Conservation (phyloP, 2,797 vertebrate genomes). For the Pelobates cultripes region DNA sequence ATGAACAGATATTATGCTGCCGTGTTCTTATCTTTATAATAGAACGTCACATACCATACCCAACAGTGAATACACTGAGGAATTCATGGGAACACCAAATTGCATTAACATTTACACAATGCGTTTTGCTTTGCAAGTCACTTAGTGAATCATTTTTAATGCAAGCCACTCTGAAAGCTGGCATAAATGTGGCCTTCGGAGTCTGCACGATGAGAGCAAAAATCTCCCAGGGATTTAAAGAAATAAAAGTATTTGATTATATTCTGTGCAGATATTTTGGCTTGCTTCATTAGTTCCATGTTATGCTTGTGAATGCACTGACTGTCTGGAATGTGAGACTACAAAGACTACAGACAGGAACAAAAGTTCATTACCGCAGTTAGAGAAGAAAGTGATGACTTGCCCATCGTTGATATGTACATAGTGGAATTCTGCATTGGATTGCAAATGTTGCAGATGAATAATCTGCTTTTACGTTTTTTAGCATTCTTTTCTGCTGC, state of each 20-base stretch:
- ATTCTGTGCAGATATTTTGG: neutral
- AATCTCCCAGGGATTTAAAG: neutral
- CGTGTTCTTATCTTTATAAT: too few relatives aligned
- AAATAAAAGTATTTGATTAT: slow-evolving; percentile 4
- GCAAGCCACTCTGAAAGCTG: neutral
- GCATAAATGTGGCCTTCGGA: neutral
- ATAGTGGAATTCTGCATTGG: neutral
- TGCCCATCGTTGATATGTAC: neutral
- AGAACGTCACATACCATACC: too few relatives aligned
- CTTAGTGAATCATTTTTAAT: neutral
- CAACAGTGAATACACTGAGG: too few relatives aligned
- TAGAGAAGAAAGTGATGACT: slow-evolving; percentile 4
- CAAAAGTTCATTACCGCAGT: neutral
- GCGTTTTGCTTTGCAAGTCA: neutral
- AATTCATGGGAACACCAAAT: too few relatives aligned
- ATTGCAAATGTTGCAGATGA: neutral
- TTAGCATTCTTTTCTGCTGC: neutral
- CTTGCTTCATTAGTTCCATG: neutral
- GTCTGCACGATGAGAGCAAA: neutral
- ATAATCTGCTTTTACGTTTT: slow-evolving; percentile 2
- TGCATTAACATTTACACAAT: neutral
- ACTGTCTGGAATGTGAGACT: slow-evolving; percentile 3
- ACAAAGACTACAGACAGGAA: slow-evolving; percentile 5
- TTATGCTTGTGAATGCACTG: neutral
- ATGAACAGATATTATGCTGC: too few relatives aligned